phyloP scores from a whole-genome alignment of 2,888 invertebrate species.

The Dastarcus helophoroides region DNA sequence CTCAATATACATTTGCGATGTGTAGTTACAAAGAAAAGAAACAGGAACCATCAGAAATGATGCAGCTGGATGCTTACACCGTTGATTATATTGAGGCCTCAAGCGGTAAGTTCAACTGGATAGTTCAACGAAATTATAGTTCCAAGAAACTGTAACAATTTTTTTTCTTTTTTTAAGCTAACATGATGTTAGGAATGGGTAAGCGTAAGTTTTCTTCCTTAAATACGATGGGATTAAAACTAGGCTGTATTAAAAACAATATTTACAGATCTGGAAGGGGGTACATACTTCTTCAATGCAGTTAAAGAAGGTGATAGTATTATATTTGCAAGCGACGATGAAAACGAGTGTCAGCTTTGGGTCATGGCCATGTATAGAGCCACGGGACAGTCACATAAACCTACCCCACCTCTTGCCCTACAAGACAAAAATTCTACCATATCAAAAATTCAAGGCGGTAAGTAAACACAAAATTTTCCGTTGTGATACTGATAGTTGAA shows the following conservation, averaged over 20 bases:
- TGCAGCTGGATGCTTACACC: slow-evolving; percentile 98
- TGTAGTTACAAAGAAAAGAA: slow-evolving; percentile 99
- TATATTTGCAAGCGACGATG: slow-evolving; percentile 90
- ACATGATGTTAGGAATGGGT: slow-evolving; percentile 88
- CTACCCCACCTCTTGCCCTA: slow-evolving; percentile 75
- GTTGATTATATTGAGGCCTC: slow-evolving; percentile 98
- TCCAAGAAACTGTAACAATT: slow-evolving; percentile 7
- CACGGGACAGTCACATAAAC: slow-evolving; percentile 99
- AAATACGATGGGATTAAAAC: slow-evolving; percentile 1
- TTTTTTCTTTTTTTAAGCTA: slow-evolving; percentile 48
- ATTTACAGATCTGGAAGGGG: slow-evolving; percentile 75
- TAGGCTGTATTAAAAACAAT: slow-evolving; percentile 11
- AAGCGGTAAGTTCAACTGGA: slow-evolving; percentile 58
- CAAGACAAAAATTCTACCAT: slow-evolving; percentile 77
- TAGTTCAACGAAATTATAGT: background rate
- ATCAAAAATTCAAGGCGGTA: slow-evolving; percentile 84
- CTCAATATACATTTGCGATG: slow-evolving; percentile 99
- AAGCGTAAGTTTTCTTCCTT: slow-evolving; percentile 38
- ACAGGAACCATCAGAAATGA: slow-evolving; percentile 98
- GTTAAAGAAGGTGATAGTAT: slow-evolving; percentile 97
- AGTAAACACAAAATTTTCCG: too few species aligned
- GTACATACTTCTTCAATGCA: slow-evolving; percentile 94
- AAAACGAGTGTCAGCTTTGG: slow-evolving; percentile 97
- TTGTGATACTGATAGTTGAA: too few species aligned
- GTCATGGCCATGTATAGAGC: slow-evolving; percentile 98